Evolutionary conservation across 64 coral and sea anemone genomes (phyloP), one percentile per base, ranked within the genome.

Genomic region (Trachythela sp.): DNA sequence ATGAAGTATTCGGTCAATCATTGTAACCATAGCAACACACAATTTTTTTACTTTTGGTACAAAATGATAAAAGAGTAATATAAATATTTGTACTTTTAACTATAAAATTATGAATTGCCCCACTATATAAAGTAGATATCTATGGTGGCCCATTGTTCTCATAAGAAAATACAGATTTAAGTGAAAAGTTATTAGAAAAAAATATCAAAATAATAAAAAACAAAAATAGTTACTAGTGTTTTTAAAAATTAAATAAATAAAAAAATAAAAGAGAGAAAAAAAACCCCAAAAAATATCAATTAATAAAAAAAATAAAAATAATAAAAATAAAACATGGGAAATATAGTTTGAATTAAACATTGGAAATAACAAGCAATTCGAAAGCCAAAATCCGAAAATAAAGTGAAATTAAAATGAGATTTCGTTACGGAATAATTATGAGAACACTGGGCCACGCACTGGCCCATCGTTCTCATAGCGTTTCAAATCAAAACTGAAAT

Each of bases 141-240:
- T 64, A 64, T 64, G 56, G 56, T 64, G 56, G 56, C 56, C 56
- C 56, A 64, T 64, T 64, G 56, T 64, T 64, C 56, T 64, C 56
- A 64, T 64, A n/a, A 64, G 56, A 64, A 64, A 64, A 64, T n/a
- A 64, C 11, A 45, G 4, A 6, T 45, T 64, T 64, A n/a, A 64
- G 56, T 64, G 56, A 64, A n/a, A 64, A 64, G 26, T 20, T 64
- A 64, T n/a, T n/a, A 64, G 24, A 64, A 64, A 64, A 64, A 64
- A 64, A 18, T 24, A 20, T 64, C 15, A 64, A 64, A 8, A 24
- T n/a, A 26, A 64, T 24, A 27, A 45, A 45, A 45, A 45, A 45
- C 42, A 45, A 45, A 45, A 45, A 45, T 45, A 45, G 42, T 45
- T 45, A 45, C 4, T 11, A 45, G 42, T 45, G n/a, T 45, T 45